A percentile compares a stretch with the other conserved stretches of the same genome.
Conservation (phyloP, 2,888 invertebrate species). For the Theodoxus fluviatilis region DNA sequence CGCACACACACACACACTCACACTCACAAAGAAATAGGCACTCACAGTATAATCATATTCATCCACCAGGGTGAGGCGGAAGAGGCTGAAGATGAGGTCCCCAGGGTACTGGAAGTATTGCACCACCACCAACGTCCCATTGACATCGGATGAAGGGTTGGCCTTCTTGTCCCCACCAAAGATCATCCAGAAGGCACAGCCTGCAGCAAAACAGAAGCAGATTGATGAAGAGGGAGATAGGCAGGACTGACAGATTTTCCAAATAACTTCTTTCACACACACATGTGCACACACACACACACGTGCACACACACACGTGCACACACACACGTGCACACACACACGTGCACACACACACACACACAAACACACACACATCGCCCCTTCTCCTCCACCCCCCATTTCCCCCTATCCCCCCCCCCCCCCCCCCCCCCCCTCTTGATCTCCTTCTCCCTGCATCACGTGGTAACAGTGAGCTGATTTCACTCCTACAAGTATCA, state of each 20-base stretch:
- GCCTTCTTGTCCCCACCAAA: constrained; percentile 57
- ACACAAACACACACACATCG: too few species aligned
- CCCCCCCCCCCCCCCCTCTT: too few species aligned
- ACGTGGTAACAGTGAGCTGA: too few species aligned
- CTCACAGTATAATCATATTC: constrained; percentile 62
- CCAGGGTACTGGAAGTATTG: constrained; percentile 42
- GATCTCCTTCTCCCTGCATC: too few species aligned
- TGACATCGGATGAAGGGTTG: constrained; percentile 29
- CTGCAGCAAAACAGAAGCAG: neutral
- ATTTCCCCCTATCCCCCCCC: too few species aligned
- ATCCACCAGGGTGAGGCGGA: constrained; percentile 64
- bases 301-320: neutral
- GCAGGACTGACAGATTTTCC: neutral
- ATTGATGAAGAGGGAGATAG: neutral
- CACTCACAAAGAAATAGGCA: constrained; percentile 15
- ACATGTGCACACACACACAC: too few species aligned
- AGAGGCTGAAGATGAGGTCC: constrained; percentile 53
- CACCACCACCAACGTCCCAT: constrained; percentile 28
- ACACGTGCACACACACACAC: neutral
- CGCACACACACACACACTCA: neutral
- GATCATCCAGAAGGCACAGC: constrained; percentile 63
- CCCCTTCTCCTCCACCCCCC: too few species aligned
- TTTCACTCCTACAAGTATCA: too few species aligned
- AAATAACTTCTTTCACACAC: neutral
- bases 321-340: neutral